Evolutionary conservation across 2,113 vertebrate species (phyloP), one percentile per base, ranked within the genome.

Genomic region (Mugil cephalus): DNA sequence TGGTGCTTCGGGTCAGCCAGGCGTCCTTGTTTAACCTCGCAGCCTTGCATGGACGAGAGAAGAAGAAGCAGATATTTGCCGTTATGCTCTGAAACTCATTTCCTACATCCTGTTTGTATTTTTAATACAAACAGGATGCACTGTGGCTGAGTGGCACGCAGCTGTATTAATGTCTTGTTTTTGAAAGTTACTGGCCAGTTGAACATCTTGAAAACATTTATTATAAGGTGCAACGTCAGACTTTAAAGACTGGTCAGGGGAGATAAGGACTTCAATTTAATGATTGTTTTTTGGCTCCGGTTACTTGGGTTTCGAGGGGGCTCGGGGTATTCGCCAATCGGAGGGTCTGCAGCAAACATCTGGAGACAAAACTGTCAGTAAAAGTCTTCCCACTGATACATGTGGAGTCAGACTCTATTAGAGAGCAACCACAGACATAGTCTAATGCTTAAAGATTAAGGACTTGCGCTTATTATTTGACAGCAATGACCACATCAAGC

Each of bases 1-100:
- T 94, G 83, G 79, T 91, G 85, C 74, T 50, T 8, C 56, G 48
- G 73, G 64, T 86, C 77, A 42, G 54, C 63, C 82, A 75, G 75
- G 64, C 67, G 79, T 87, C 69, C 66, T 84, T 30, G 63, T 74
- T 18, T 45, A 73, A 79, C 65, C 69, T 52, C 50, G 39, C 66
- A 45, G 53, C 64, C 77, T 75, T 38, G 19, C 24, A 66, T 53
- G 77, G 52, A 80, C 6, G 5, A 30, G 24, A 69, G 48, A 47
- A 69, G 30, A 80, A 35, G 19, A 30, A 67, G 64, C 48, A 84
- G 59, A 65, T 48, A 55, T 51, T 70, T 40, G 67, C 34, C 45
- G 45, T 69, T 48, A 64, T 35, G 12, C 36, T 43, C 45, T 50
- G 50, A 61, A 79, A 55, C 35, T 8, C 2, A 61, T 74, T 69